A percentile compares a stretch with the other conserved stretches of the same genome.
Conservation (phyloP, 2,888 invertebrate genomes). For the Glaucopsyche alexis region DNA sequence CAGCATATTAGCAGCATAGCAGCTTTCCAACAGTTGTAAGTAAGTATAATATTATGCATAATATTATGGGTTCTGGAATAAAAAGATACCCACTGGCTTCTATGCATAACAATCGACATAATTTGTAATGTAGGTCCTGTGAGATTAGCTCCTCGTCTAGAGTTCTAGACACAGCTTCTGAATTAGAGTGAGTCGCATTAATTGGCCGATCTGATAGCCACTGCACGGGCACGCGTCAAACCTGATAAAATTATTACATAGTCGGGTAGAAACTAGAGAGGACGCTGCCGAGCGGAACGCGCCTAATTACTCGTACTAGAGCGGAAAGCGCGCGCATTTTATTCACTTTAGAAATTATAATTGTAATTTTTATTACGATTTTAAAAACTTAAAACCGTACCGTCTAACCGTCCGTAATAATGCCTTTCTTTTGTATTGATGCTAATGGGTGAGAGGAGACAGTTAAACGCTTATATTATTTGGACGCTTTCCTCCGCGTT, state of each 20-base stretch:
- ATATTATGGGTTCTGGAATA: too few species aligned
- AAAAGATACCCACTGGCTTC: too few species aligned
- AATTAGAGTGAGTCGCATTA: constrained; percentile 31
- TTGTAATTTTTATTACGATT: constrained; percentile 33
- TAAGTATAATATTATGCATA: too few species aligned
- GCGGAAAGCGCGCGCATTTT: constrained; percentile 62
- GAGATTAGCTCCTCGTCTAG: neutral
- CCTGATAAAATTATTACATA: constrained; percentile 57
- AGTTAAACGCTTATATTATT: constrained; percentile 8
- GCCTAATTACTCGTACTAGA: constrained; percentile 77
- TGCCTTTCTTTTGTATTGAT: constrained; percentile 28
- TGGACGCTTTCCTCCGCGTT: neutral
- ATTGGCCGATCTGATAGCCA: constrained; percentile 33
- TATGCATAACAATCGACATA: too few species aligned
- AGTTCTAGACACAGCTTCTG: constrained; percentile 12
- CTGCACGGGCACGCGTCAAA: constrained; percentile 48
- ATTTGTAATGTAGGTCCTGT: too few species aligned
- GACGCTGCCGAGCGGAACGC: constrained; percentile 64
- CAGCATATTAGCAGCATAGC: too few species aligned
- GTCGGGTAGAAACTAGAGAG: constrained; percentile 66
- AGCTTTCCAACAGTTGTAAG: too few species aligned
- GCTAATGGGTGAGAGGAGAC: constrained; percentile 26
- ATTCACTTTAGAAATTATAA: constrained; percentile 52
- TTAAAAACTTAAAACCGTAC: constrained; percentile 22
- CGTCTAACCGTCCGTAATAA: constrained; percentile 18